Evolutionary conservation across 1,140 invertebrate genomes (phyloP), one percentile per base, ranked within the genome.

Genomic region (Drosophila rufa): DNA sequence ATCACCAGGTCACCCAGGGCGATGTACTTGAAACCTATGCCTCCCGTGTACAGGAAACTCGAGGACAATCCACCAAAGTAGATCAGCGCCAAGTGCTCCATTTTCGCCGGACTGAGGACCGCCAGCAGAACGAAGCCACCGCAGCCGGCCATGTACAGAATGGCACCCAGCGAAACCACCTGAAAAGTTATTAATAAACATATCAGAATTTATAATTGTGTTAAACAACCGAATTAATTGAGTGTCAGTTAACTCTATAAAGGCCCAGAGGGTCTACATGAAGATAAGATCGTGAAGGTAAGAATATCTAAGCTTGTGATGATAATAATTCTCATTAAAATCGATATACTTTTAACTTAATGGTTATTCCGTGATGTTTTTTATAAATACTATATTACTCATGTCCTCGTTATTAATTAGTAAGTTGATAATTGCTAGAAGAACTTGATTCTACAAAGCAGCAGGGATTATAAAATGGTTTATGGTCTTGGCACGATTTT

Each of bases 51-150:
- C 5, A 99, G 93, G 93, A 98, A 98, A 61, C 97, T 98, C n/a
- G 97, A 97, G n/a, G 98, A 99, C 46, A 99, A 92, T 0, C 98
- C 98, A 59, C 98, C 98, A 94, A 99, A 99, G 92, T 98, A 99
- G 1, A 99, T 96, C 9, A 99, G 93, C 3, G 98, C 98, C 70
- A 99, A 94, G 92, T 99, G 98, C 93, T 98, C 98, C 96, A 99
- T 97, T 93, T 96, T 96, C 1, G 98, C 98, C 8, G 97, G 96
- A 46, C 98, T 98, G 60, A 98, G 93, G 15, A 95, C 94, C 1
- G 96, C 95, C 56, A 98, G 93, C 22, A 96, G 91, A 27, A 98
- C 95, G 93, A 98, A 99, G 36, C 97, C 98, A n/a, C 96, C 93
- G 93, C 97, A 98, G 57, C 98, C 98, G 51, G 96, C 94, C 62